Conservation (phyloP, 2,113 vertebrate species). For the Hemicordylus capensis region DNA sequence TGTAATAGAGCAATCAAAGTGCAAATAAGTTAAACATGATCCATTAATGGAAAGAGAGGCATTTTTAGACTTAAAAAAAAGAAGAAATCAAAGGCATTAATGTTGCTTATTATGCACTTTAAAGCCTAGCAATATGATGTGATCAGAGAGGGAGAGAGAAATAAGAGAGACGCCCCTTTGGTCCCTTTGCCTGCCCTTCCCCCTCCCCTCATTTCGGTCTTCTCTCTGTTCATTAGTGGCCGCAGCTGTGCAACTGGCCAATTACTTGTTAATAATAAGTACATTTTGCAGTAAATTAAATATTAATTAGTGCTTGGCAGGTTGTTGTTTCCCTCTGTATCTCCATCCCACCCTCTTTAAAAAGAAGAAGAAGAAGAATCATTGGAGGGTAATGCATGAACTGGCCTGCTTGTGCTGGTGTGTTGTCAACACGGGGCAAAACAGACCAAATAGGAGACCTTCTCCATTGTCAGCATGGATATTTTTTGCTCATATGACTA, state of each 20-base stretch:
- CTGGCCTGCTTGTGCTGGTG: neutral
- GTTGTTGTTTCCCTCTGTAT: constrained; percentile 37
- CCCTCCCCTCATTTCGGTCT: constrained; percentile 42
- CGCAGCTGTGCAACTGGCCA: constrained; percentile 75
- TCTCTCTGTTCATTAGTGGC: constrained; percentile 72
- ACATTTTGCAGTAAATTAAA: constrained; percentile 82
- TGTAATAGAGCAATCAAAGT: constrained; percentile 68
- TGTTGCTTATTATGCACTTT: constrained; percentile 70
- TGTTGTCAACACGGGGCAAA: neutral
- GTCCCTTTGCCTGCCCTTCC: constrained; percentile 12
- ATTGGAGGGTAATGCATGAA: neutral
- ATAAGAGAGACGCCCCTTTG: constrained; percentile 19
- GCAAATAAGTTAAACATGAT: constrained; percentile 63
- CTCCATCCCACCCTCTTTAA: constrained; percentile 27
- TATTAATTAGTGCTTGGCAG: constrained; percentile 77
- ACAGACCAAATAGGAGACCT: neutral
- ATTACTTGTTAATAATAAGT: constrained; percentile 78
- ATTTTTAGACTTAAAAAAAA: constrained; percentile 47
- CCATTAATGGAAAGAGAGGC: constrained; percentile 57
- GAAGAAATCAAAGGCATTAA: constrained; percentile 60
- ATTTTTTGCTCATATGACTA: neutral
- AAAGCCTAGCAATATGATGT: constrained; percentile 50
- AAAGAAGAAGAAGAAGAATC: constrained; percentile 13
- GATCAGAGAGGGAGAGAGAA: constrained; percentile 61
- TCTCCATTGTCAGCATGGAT: neutral